Evolutionary conservation across 2,113 vertebrate species (phyloP).

Genomic region (Microtus oregoni): DNA sequence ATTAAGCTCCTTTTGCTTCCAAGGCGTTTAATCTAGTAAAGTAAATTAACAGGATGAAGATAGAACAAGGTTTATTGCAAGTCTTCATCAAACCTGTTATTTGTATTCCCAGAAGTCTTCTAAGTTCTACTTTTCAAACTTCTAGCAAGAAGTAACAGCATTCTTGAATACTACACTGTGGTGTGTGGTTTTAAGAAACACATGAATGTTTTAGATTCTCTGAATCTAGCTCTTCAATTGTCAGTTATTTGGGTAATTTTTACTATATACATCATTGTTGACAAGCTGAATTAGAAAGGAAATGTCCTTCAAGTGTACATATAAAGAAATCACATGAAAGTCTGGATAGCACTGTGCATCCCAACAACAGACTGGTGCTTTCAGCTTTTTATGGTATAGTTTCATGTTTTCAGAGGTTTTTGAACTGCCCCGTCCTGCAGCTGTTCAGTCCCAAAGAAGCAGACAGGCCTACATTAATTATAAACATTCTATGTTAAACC

Average conservation of each 20-base stretch:
- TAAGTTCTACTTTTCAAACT: background rate
- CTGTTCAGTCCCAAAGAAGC: no score
- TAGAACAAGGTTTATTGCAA: background rate
- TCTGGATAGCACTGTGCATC: background rate
- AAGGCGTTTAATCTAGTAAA: background rate
- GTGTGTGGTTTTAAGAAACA: background rate
- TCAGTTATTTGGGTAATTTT: background rate
- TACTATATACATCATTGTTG: background rate
- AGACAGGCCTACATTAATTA: no score
- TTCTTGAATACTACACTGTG: background rate
- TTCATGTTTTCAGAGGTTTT: no score
- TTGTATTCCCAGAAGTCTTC: background rate
- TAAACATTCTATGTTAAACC: no score
- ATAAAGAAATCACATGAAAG: background rate
- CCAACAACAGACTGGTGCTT: background rate
- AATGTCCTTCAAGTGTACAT: background rate
- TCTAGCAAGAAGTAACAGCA: rapidly evolving
- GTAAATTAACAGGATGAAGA: background rate
- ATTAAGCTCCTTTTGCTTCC: background rate
- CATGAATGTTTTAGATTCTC: background rate
- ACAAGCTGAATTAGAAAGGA: background rate
- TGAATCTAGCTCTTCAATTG: background rate
- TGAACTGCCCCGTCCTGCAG: no score
- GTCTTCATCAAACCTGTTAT: background rate
- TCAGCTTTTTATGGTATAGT: rapidly evolving